Conservation (phyloP, 2,888 invertebrate genomes). For the Plagiodera versicolora region DNA sequence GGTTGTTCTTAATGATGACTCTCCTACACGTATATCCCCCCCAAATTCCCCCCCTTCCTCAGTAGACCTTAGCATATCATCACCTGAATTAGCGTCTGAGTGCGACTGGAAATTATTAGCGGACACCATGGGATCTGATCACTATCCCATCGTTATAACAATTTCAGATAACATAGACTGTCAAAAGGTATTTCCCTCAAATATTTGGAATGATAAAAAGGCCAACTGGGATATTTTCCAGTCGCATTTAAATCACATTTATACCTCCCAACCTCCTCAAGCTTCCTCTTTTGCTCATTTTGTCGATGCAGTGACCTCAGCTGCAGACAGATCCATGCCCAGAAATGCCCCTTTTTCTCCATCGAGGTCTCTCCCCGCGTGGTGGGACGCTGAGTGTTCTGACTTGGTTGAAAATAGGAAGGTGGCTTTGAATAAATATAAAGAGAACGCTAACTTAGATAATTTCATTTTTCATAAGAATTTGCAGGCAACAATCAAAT, state of each 20-base stretch:
- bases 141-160: neutral
- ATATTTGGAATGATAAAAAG: constrained; percentile 1
- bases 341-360: neutral
- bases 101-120: constrained; percentile 2
- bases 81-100: neutral
- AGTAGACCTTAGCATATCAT: neutral
- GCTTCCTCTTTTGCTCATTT: neutral
- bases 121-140: constrained; percentile 1
- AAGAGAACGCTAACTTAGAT: constrained; percentile 2
- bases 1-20: neutral
- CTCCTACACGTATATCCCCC: neutral
- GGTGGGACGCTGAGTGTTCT: constrained; percentile 1
- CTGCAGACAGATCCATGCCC: neutral
- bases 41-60: neutral
- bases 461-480: neutral
- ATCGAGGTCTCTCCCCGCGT: neutral
- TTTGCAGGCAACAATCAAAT: neutral
- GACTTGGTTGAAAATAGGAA: neutral
- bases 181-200: neutral
- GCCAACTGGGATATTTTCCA: constrained; percentile 1
- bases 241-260: neutral
- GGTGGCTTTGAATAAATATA: neutral
- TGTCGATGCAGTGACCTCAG: neutral
- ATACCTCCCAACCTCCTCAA: neutral
- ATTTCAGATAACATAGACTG: constrained; percentile 1